Base-by-base conservation (phyloP, 2,113 vertebrate genomes). In the Atlantisia rogersi region DNA sequence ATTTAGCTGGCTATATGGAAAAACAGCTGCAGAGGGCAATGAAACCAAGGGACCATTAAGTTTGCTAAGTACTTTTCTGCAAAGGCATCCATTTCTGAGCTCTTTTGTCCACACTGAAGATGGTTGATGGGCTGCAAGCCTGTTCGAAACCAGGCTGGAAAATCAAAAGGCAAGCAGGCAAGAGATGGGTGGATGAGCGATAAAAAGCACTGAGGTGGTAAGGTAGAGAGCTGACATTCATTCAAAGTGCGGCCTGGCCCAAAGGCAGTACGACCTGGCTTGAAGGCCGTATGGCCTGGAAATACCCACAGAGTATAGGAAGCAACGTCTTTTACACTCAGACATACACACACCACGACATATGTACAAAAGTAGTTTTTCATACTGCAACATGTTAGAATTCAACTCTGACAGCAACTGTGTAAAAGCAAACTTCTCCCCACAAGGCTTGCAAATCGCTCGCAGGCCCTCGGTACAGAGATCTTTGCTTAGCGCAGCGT, bases 391-490 rank as follows among this genome's bases (percentile, higher is more conserved):
- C 50, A 48, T 35, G 15, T 31, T 53, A 63, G 70, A 44, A 42
- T 78, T 86, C 73, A 88, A 29, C 25, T 42, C n/a, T 52, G 65
- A 84, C 16, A 92, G 60, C 28, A 28, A 55, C 56, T 15, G 32
- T 1, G 2, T n/a, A 42, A 86, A 84, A 84, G 50, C 71, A 83
- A 83, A 90, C 60, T 78, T 94, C 50, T 69, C 60, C 53, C 71
- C 31, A 15, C 37, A 88, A 70, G 71, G 48, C 68, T 94, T 71
- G 60, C 88, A 96, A 93, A 95, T 90, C 42, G 88, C 78, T 91
- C 91, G 68, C 90, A 93, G 82, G 71, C 67, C 46, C 64, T 90
- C 79, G 70, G 93, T 96, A 96, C 90, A 93, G 32, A 83, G 68
- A 81, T 71, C 60, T 83, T 92, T 82, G 89, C 81, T 90, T 90